These are phyloP conservation scores for Muscicapa striata DNA, from an alignment of 2,797 vertebrate species.

Conservation along the genomic window DNA sequence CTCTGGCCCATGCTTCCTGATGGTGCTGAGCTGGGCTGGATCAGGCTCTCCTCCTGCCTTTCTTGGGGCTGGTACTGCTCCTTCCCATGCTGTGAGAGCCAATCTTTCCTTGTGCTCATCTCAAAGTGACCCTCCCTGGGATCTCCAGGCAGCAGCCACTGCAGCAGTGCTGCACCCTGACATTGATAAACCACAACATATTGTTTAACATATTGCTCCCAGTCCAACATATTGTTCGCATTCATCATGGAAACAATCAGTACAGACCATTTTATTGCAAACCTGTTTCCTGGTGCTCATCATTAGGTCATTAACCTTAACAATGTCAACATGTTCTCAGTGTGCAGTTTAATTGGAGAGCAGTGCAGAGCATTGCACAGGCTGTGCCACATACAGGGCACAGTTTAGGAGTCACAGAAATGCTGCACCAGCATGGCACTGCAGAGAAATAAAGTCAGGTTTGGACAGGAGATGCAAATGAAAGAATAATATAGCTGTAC, in stretches of 20 bases:
- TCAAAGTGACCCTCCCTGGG: conserved; percentile 60
- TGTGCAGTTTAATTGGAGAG: conserved; percentile 62
- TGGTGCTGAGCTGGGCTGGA: neutral
- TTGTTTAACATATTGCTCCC: conserved; percentile 72
- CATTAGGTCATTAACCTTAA: conserved; percentile 68
- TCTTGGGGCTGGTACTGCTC: neutral
- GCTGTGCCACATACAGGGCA: neutral
- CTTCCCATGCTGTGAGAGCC: neutral
- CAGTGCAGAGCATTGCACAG: neutral
- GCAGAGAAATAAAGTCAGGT: neutral
- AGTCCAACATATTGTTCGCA: conserved; percentile 68
- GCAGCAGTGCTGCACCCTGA: conserved; percentile 12
- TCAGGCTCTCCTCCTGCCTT: neutral
- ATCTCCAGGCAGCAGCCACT: conserved; percentile 6
- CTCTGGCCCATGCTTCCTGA: neutral
- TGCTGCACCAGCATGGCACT: neutral
- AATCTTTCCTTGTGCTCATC: neutral
- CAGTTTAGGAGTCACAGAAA: neutral
- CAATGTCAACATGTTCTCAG: conserved; percentile 56
- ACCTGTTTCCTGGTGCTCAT: conserved; percentile 59
- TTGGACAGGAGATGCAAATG: neutral
- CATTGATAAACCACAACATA: conserved; percentile 72
- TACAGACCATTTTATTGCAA: conserved; percentile 52
- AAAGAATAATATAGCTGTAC: neutral
- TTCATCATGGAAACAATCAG: conserved; percentile 61